Evolutionary conservation across 2,888 invertebrate species (phyloP).

Genomic region (Notodonta dromedarius): DNA sequence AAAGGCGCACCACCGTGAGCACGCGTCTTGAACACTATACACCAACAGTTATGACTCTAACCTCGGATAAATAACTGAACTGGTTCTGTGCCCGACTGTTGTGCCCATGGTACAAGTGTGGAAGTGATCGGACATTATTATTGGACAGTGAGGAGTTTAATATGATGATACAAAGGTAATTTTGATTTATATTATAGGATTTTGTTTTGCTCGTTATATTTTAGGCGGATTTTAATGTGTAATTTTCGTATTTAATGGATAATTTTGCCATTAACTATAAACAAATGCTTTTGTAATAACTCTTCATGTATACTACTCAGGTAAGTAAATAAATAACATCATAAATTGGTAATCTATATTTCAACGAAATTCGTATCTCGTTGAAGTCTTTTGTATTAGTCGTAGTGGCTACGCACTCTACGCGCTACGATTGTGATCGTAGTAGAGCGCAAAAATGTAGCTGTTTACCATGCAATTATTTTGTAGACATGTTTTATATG

Average conservation of each 20-base stretch:
- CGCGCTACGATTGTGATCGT: conserved; percentile 40
- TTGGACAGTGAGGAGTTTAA: conserved; percentile 54
- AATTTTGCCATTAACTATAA: not conserved
- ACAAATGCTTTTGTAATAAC: not conserved
- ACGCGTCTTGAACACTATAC: conserved; percentile 42
- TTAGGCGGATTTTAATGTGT: not conserved
- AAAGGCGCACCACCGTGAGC: conserved; percentile 58
- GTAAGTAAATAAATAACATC: not conserved
- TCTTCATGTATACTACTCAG: not conserved
- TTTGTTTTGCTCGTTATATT: not conserved
- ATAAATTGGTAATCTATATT: not conserved
- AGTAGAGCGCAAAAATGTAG: conserved; percentile 18
- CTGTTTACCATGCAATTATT: too few species aligned
- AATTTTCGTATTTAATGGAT: not conserved
- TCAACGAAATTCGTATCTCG: conserved; percentile 21
- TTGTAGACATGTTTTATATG: too few species aligned
- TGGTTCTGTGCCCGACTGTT: conserved; percentile 53
- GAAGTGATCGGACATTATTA: conserved; percentile 54
- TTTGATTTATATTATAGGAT: conserved; percentile 4
- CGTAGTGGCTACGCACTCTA: conserved; percentile 49
- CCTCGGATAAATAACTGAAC: conserved; percentile 40
- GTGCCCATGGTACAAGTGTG: conserved; percentile 66
- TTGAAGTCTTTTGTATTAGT: conserved; percentile 50
- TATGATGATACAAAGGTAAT: conserved; percentile 66
- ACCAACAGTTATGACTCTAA: conserved; percentile 38